Conservation (phyloP, 2,113 vertebrate species). For the Gila orcuttii region DNA sequence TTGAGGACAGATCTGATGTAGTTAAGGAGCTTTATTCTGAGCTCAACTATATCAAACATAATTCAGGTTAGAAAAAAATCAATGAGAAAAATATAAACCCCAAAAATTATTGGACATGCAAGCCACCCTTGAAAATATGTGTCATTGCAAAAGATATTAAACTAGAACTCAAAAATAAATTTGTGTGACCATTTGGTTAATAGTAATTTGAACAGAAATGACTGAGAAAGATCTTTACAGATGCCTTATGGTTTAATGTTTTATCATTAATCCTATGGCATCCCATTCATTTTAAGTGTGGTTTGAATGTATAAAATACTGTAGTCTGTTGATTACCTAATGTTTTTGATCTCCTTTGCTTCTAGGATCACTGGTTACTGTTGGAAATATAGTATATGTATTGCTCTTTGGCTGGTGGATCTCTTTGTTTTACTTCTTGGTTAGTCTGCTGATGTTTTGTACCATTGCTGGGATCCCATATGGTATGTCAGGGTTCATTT, state of each 20-base stretch:
- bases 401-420: slow-evolving; percentile 90
- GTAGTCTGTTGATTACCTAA: not conserved
- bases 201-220: not conserved
- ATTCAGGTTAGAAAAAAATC: slow-evolving; percentile 66
- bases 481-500: slow-evolving; percentile 68
- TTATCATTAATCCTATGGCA: not conserved
- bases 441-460: slow-evolving; percentile 80
- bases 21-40: slow-evolving; percentile 85
- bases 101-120: not conserved
- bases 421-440: slow-evolving; percentile 76
- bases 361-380: slow-evolving; percentile 75
- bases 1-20: slow-evolving; percentile 81
- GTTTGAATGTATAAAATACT: not conserved
- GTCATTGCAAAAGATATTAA: not conserved
- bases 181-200: not conserved
- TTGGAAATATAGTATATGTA: slow-evolving; percentile 81
- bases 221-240: not conserved
- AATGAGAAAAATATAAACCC: not conserved
- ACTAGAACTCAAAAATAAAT: not conserved
- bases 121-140: not conserved
- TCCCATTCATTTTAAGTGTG: not conserved
- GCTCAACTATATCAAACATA: slow-evolving; percentile 74
- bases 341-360: not conserved
- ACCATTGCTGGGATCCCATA: slow-evolving; percentile 78
- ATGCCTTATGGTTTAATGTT: not conserved